Evolutionary conservation across 1,140 invertebrate genomes (phyloP).

Genomic region (Aradophagus sp.): DNA sequence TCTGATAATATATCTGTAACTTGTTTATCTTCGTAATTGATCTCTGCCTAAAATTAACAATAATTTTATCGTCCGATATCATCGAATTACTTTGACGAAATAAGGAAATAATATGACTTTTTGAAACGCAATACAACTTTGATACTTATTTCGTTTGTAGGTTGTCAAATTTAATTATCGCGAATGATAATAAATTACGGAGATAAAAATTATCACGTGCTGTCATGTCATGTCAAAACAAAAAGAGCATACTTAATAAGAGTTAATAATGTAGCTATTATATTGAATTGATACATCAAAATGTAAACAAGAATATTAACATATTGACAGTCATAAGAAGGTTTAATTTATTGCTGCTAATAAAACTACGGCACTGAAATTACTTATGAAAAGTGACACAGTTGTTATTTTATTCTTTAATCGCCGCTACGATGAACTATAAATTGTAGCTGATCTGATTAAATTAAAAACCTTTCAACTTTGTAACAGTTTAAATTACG

Average conservation of each 20-base stretch:
- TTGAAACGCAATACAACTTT: too few species aligned
- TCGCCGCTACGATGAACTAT: conserved; percentile 28
- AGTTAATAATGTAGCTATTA: conserved; percentile 42
- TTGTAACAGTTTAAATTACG: conserved; percentile 36
- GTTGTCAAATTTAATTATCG: too few species aligned
- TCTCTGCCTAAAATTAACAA: too few species aligned
- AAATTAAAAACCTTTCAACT: conserved; percentile 45
- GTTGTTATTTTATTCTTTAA: conserved; percentile 44
- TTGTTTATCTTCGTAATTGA: too few species aligned
- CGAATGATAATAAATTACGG: conserved; percentile 35
- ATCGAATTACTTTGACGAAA: too few species aligned
- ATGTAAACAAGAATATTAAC: conserved; percentile 56
- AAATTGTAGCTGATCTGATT: conserved; percentile 36
- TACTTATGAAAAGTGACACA: conserved; percentile 33
- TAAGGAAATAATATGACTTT: too few species aligned
- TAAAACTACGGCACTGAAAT: conserved; percentile 39
- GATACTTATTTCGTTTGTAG: too few species aligned
- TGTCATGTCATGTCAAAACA: conserved; percentile 39
- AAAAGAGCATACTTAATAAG: conserved; percentile 45
- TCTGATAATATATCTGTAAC: too few species aligned
- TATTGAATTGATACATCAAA: conserved; percentile 52
- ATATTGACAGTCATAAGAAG: conserved; percentile 51
- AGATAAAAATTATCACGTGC: conserved; percentile 43
- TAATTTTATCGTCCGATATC: too few species aligned
- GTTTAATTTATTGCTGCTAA: conserved; percentile 46